A percentile compares a stretch with the other conserved stretches of the same genome.
Conservation (phyloP, 2,113 vertebrate genomes). For the Chaetodon auriga region DNA sequence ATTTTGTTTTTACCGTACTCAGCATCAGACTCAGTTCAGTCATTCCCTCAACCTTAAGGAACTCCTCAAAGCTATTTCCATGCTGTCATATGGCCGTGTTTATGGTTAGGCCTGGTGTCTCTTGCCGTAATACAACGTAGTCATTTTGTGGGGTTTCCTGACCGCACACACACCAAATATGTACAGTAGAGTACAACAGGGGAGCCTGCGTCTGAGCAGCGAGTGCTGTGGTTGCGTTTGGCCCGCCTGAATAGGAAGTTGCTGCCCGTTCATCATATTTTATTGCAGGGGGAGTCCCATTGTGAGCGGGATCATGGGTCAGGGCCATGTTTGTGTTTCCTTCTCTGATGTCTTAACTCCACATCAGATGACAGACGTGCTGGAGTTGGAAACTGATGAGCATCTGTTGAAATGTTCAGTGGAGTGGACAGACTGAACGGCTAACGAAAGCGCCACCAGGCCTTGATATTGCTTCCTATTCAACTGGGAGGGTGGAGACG, state of each 20-base stretch:
- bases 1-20: conserved; percentile 42
- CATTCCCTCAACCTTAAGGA: conserved; percentile 71
- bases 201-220: conserved; percentile 52
- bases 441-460: neutral
- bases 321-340: conserved; percentile 60
- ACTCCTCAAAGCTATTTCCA: conserved; percentile 74
- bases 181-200: conserved; percentile 48
- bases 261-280: conserved; percentile 71
- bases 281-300: conserved; percentile 63
- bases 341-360: conserved; percentile 59
- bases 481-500: neutral
- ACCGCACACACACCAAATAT: conserved; percentile 72
- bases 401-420: conserved; percentile 53
- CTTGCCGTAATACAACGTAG: conserved; percentile 68
- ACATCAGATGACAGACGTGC: conserved; percentile 33
- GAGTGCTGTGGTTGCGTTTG: conserved; percentile 57
- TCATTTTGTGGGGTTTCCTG: conserved; percentile 79
- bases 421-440: neutral
- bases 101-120: conserved; percentile 66
- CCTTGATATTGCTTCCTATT: conserved; percentile 9
- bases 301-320: conserved; percentile 55
- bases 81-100: conserved; percentile 65
- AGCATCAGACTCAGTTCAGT: conserved; percentile 36
- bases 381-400: conserved; percentile 17
- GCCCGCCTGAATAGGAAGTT: conserved; percentile 57